Base-by-base conservation (phyloP, 2,888 invertebrate genomes). In the Microchrysa polita region DNA sequence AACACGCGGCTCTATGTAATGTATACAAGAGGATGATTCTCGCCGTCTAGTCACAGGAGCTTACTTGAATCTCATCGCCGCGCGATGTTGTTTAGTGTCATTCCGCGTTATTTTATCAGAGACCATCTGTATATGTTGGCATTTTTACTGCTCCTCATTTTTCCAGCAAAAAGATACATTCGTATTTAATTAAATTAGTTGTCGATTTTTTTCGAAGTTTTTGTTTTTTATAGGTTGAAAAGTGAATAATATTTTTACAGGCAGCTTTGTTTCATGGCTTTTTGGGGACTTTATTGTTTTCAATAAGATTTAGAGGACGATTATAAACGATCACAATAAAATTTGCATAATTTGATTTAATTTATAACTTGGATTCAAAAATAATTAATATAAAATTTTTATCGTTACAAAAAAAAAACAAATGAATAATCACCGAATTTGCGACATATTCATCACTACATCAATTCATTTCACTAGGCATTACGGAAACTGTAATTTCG, bases 311-410 rank as follows among this genome's bases (percentile, higher is more conserved):
- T 5, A 20, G 55, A 7, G 55, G 18, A n/a, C 2, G 55, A 20
- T 55, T 18, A 20, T 55, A 10, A 48, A n/a, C 16, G 48, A n/a
- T n/a, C 20, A 18, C 18, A 55, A 55, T 55, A 20, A 20, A 20
- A 55, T 55, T 55, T 55, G 55, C 55, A 55, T 55, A 55, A 55
- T 55, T 16, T n/a, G 53, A 53, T 53, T n/a, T n/a, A n/a, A n/a
- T n/a, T n/a, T n/a, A n/a, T n/a, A n/a, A n/a, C n/a, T n/a, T n/a
- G n/a, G n/a, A n/a, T n/a, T n/a, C n/a, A n/a, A n/a, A n/a, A 16
- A 53, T 53, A 7, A 53, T n/a, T 53, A n/a, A 53, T 53, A 53
- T 53, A 16, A n/a, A 53, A n/a, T 12, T 42, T 7, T 42, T n/a
- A n/a, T n/a, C 12, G 7, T 42, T 42, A 9, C 42, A 42, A 12